phyloP scores from a whole-genome alignment of 2,797 vertebrate genomes.

The Petrocephalus schoutedeni region DNA sequence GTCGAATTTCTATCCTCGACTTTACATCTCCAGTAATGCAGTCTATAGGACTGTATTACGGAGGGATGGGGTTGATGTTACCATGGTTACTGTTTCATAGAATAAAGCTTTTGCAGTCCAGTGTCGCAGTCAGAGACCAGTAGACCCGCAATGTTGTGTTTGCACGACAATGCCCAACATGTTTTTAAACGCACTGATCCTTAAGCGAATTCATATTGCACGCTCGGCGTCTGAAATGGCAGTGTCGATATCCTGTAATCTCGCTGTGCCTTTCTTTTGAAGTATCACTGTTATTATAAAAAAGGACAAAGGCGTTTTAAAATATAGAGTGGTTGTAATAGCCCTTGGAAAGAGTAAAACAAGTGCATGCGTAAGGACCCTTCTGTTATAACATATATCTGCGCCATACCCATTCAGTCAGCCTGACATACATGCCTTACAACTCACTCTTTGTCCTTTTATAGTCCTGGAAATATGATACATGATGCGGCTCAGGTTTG shows the following conservation, averaged over 20 bases:
- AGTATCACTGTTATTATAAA: not conserved
- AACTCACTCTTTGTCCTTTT: not conserved
- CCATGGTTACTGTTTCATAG: constrained; percentile 23
- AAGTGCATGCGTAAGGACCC: not conserved
- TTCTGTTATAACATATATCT: not conserved
- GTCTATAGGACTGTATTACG: constrained; percentile 2
- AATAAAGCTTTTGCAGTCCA: not conserved
- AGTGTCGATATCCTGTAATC: not conserved
- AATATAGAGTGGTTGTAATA: not conserved
- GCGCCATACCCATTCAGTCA: not conserved
- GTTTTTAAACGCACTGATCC: not conserved
- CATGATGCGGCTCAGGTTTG: not conserved
- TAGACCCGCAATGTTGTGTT: not conserved
- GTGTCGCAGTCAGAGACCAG: not conserved
- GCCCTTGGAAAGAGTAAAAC: not conserved
- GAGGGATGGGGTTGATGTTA: not conserved
- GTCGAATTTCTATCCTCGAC: not conserved
- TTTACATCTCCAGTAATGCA: not conserved
- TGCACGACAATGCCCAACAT: not conserved
- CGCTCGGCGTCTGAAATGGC: not conserved
- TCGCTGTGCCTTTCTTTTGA: not conserved
- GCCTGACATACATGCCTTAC: not conserved
- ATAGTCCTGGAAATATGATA: not conserved
- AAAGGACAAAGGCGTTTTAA: not conserved
- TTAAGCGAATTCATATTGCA: not conserved